Evolutionary conservation across 2,888 invertebrate genomes (phyloP).

Genomic region (Adineta ricciae): DNA sequence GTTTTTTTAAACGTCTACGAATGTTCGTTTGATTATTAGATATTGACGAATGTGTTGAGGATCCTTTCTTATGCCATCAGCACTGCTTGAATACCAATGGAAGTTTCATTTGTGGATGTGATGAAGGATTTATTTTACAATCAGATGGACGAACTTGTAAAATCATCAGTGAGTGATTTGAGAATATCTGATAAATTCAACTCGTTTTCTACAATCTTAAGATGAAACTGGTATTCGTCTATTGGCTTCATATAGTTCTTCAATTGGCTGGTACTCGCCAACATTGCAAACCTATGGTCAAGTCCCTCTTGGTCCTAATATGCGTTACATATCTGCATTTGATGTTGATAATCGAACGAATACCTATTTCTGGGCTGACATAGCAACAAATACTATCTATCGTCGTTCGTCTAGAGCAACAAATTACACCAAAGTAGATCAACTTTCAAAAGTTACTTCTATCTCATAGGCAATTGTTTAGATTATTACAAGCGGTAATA

Average conservation of each 20-base stretch:
- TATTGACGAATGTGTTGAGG: conserved; percentile 71
- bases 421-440: neutral
- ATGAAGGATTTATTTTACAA: conserved; percentile 68
- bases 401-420: conserved; percentile 43
- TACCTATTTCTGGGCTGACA: conserved; percentile 79
- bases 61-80: conserved; percentile 80
- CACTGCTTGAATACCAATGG: conserved; percentile 77
- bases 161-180: conserved; percentile 52
- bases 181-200: neutral
- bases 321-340: conserved; percentile 70
- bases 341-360: conserved; percentile 75
- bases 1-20: neutral
- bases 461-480: conserved; percentile 36
- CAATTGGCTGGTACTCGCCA: neutral
- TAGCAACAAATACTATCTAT: conserved; percentile 71
- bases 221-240: conserved; percentile 23
- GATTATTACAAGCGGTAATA: conserved; percentile 69
- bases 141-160: conserved; percentile 71
- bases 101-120: conserved; percentile 76
- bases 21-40: conserved; percentile 59
- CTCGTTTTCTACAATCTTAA: neutral
- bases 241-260: conserved; percentile 30
- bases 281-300: neutral
- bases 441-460: neutral
- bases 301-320: conserved; percentile 54